These are phyloP conservation scores for Neosilurus hyrtlii DNA, from an alignment of 2,797 vertebrate genomes.

Conservation along the genomic window DNA sequence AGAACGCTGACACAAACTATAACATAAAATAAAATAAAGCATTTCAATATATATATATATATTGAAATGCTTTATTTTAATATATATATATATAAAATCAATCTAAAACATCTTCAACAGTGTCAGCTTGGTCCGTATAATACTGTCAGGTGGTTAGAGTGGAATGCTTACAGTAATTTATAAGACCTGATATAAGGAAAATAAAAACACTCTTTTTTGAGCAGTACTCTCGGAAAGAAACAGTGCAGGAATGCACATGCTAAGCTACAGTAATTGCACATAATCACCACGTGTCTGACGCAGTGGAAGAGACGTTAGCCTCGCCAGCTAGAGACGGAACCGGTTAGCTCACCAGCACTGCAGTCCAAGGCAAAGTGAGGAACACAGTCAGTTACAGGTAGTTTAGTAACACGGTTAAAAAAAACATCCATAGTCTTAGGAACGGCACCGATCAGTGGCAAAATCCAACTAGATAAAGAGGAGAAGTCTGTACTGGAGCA, in stretches of 20 bases:
- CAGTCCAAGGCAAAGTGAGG: conserved; percentile 69
- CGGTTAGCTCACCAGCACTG: conserved; percentile 56
- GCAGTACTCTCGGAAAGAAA: conserved; percentile 32
- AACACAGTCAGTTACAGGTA: conserved; percentile 65
- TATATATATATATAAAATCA: no score
- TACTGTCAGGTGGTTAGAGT: conserved; percentile 67
- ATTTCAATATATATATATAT: conserved; percentile 57
- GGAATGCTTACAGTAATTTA: conserved; percentile 74
- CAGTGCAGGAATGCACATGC: conserved; percentile 74
- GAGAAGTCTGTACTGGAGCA: conserved; percentile 27
- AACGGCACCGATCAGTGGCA: conserved; percentile 40
- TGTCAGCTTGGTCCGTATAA: conserved; percentile 72
- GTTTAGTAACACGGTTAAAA: conserved; percentile 72
- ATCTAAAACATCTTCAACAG: conserved; percentile 43
- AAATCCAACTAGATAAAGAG: conserved; percentile 34
- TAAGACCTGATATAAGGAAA: conserved; percentile 73
- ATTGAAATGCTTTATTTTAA: no score
- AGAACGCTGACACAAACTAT: background rate
- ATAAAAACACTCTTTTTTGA: conserved; percentile 58
- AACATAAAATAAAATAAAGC: conserved; percentile 60
- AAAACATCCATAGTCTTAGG: conserved; percentile 10
- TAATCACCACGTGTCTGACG: conserved; percentile 68
- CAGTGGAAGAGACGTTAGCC: conserved; percentile 41
- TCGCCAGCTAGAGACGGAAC: conserved; percentile 28
- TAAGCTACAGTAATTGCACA: conserved; percentile 83